Base-by-base conservation (phyloP, 2,888 invertebrate genomes). In the Tiliacea aurago region DNA sequence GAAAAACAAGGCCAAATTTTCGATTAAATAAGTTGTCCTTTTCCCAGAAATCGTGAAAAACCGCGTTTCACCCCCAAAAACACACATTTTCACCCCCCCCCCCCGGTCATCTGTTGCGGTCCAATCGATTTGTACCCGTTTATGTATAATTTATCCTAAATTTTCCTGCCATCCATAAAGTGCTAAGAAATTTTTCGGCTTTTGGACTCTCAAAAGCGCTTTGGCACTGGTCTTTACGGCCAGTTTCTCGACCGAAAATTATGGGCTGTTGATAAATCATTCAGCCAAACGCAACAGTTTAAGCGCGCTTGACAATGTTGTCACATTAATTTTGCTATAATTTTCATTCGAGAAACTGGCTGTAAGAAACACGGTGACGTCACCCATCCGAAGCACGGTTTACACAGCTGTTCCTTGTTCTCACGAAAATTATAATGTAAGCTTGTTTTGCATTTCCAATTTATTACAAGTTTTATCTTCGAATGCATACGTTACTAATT, bases 381-480 rank as follows among this genome's bases (percentile, higher is more conserved):
- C 76, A 78, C 67, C 18, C 66, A 45, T 9, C 45, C n/a, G 20
- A 37, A 64, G 61, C 67, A 65, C 18, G 72, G 80, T 79, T 81
- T 87, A 73, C 70, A 85, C 88, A 88, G 86, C 81, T 86, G 88
- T 77, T 70, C 59, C 58, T 77, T 84, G 70, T 84, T 77, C 82
- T 76, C 70, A 85, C 56, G 70, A 80, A 70, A 84, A 76, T n/a
- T 70, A 62, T 76, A 70, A 76, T 75, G 59, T 68, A 28, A 55
- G 76, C 55, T 56, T 56, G 23, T 83, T 84, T 69, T 69, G 59
- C 51, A 55, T 70, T 72, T 28, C 65, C 13, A 70, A 65, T 70
- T 63, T 51, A 20, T 64, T 64, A 41, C 37, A 55, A 37, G 59
- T 73, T 80, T 73, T 64, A 59, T 58, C 9, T 28, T 58, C 20